Base-by-base conservation (phyloP, 1,140 invertebrate genomes). In the Trichogramma pretiosum region DNA sequence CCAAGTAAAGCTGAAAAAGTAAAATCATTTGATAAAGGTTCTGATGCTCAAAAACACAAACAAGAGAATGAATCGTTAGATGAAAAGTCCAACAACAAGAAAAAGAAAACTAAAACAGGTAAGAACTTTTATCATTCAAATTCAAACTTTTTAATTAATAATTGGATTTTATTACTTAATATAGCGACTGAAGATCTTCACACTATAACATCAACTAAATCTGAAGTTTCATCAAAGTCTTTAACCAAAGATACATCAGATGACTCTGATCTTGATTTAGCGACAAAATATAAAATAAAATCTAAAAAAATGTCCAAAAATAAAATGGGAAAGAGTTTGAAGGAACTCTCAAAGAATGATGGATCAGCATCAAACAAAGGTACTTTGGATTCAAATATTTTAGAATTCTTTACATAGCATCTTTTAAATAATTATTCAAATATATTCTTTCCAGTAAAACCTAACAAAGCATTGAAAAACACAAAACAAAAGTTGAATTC, bases 291-390 rank as follows among this genome's bases (percentile, higher is more conserved):
- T 5, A 34, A 34, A 14, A 2, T 9, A 14, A 9, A 39, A 22
- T 38, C n/a, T 38, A 2, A 38, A n/a, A 38, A 3, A 44, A 44
- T 21, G 2, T 23, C 48, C 24, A 50, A 50, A 38, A 50, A 8
- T 13, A 14, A 3, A 40, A 24, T 17, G 16, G 11, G 19, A n/a
- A 21, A 40, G 3, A 1, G 7, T 21, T 5, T 35, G n/a, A 30
- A 30, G 9, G n/a, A 30, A 30, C 9, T 30, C 28, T 30, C 28
- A 30, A n/a, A 30, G 28, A 9, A 30, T n/a, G 28, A 30, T n/a
- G 28, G 9, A n/a, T n/a, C n/a, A n/a, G n/a, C n/a, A n/a, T n/a
- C n/a, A n/a, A n/a, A n/a, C n/a, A n/a, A n/a, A n/a, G n/a, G n/a
- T n/a, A n/a, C n/a, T n/a, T n/a, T n/a, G n/a, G n/a, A n/a, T n/a